These are phyloP conservation scores for Philereme transversata DNA, from an alignment of 2,888 invertebrate species.

Conservation along the genomic window DNA sequence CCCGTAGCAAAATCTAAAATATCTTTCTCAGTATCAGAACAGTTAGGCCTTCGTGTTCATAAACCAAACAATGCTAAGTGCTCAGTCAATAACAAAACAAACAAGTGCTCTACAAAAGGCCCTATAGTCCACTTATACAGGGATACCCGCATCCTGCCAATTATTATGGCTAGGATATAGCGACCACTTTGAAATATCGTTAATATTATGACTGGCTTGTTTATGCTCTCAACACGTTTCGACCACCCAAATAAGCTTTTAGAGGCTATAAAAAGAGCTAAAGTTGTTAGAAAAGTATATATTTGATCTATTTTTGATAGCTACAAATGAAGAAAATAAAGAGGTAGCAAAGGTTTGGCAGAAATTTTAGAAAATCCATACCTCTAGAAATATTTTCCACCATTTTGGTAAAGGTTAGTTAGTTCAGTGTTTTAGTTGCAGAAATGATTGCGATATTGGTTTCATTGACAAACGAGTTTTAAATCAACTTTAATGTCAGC, in stretches of 20 bases:
- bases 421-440: no score
- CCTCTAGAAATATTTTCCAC: no score
- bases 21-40: conserved; percentile 4
- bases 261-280: conserved; percentile 6
- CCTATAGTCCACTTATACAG: conserved; percentile 30
- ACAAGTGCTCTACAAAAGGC: conserved; percentile 20
- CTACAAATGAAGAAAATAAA: not conserved
- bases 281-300: not conserved
- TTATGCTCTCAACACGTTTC: conserved; percentile 24
- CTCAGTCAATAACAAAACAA: conserved; percentile 32
- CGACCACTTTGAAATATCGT: conserved; percentile 25
- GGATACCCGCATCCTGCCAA: conserved; percentile 52
- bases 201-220: conserved; percentile 31
- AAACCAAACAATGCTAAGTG: conserved; percentile 36
- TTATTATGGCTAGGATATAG: conserved; percentile 19
- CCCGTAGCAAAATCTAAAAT: not conserved
- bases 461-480: not conserved
- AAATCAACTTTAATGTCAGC: not conserved
- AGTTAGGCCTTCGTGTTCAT: conserved; percentile 22
- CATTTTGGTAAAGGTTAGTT: not conserved
- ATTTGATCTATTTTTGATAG: not conserved
- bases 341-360: not conserved
- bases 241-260: conserved; percentile 30
- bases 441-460: not conserved
- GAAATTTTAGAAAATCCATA: no score